Evolutionary conservation across 2,113 vertebrate genomes (phyloP).

Genomic region (Dicaeum eximium): DNA sequence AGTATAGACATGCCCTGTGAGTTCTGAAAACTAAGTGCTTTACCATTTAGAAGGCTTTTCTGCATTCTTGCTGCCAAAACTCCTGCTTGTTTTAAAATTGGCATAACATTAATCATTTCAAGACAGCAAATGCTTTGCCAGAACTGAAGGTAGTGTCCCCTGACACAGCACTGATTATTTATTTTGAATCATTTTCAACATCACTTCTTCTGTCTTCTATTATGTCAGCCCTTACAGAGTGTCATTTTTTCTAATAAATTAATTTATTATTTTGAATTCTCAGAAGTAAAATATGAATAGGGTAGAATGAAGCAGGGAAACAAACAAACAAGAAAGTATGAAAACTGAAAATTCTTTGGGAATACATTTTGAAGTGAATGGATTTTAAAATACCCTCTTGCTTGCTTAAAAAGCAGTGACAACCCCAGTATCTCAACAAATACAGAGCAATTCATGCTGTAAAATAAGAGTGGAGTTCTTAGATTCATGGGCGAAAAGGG

Average conservation of each 20-base stretch:
- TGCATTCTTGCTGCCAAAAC: neutral
- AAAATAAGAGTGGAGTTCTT: neutral
- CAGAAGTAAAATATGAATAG: neutral
- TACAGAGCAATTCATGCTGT: neutral
- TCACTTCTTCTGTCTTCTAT: neutral
- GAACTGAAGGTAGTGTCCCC: neutral
- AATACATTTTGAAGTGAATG: neutral
- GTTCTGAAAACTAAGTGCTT: neutral
- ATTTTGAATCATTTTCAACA: neutral
- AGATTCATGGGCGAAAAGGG: neutral
- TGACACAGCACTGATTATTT: neutral
- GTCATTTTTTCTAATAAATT: slow-evolving; percentile 11
- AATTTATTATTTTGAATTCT: neutral
- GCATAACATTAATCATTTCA: neutral
- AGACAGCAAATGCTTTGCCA: neutral
- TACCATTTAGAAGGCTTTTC: neutral
- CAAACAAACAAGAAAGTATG: neutral
- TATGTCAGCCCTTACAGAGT: neutral
- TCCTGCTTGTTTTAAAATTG: neutral
- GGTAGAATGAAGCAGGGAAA: neutral
- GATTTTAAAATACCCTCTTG: neutral
- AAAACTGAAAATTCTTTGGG: neutral
- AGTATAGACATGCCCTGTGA: neutral
- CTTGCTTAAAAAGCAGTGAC: neutral
- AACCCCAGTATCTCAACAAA: neutral